A percentile compares a stretch with the other conserved stretches of the same genome.
phyloP scores from a whole-genome alignment of 2,797 vertebrate species.

The Mormyrus proboscirostris region DNA sequence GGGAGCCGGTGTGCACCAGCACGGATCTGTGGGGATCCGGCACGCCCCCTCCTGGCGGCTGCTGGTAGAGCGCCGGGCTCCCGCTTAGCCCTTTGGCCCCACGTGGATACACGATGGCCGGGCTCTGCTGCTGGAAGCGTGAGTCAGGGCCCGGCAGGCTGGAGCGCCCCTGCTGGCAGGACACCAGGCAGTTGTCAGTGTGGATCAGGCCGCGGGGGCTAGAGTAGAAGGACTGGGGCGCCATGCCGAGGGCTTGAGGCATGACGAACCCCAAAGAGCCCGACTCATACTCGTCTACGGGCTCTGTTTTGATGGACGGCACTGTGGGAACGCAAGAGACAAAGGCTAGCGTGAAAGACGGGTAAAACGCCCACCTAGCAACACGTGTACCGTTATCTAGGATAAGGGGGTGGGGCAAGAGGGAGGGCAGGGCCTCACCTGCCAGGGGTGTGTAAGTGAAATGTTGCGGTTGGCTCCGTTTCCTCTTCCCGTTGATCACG shows the following conservation, averaged over 20 bases:
- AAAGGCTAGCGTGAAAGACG: neutral
- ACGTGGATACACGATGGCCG: slow-evolving; percentile 77
- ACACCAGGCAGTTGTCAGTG: slow-evolving; percentile 77
- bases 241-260: slow-evolving; percentile 74
- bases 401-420: neutral
- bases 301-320: slow-evolving; percentile 94
- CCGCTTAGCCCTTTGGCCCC: slow-evolving; percentile 73
- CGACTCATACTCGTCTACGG: slow-evolving; percentile 84
- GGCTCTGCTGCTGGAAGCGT: slow-evolving; percentile 81
- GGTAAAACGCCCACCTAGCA: neutral
- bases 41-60: slow-evolving; percentile 58
- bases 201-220: slow-evolving; percentile 71
- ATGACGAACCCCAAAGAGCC: slow-evolving; percentile 74
- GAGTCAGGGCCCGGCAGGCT: slow-evolving; percentile 71
- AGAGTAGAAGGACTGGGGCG: slow-evolving; percentile 80
- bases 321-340: slow-evolving; percentile 58
- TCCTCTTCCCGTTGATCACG: slow-evolving; percentile 93
- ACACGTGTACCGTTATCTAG: neutral
- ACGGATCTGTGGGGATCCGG: slow-evolving; percentile 85
- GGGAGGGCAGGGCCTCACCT: slow-evolving; percentile 43
- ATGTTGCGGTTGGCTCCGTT: slow-evolving; percentile 92
- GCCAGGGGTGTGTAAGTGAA: slow-evolving; percentile 81
- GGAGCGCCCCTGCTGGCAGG: slow-evolving; percentile 79
- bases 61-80: slow-evolving; percentile 71
- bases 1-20: slow-evolving; percentile 82